Conservation (phyloP, 1,140 invertebrate species). For the Daktulosphaira vitifoliae region DNA sequence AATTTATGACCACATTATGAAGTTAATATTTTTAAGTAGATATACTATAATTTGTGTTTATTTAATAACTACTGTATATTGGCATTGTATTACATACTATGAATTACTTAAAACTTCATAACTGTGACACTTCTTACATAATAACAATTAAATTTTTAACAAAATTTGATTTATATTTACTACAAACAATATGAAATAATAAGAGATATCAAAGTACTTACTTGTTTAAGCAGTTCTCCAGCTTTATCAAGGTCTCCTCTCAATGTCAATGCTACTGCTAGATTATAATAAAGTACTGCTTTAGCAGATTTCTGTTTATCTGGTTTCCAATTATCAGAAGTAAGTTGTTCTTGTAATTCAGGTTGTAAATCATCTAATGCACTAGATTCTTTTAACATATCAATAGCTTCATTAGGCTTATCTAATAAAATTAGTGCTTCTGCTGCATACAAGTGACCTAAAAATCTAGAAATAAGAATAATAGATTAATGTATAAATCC, state of each 20-base stretch:
- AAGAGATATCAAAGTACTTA: too few relatives aligned
- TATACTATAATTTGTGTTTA: too few relatives aligned
- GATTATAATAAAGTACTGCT: slow-evolving; percentile 66
- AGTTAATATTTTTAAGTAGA: too few relatives aligned
- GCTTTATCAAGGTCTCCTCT: slow-evolving; percentile 69
- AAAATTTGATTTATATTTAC: too few relatives aligned
- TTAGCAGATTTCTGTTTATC: slow-evolving; percentile 55
- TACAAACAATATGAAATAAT: too few relatives aligned
- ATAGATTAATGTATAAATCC: slow-evolving; percentile 36
- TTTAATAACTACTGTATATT: too few relatives aligned
- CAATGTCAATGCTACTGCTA: slow-evolving; percentile 66
- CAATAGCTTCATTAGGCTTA: slow-evolving; percentile 71
- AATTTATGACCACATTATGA: too few relatives aligned
- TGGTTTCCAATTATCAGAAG: slow-evolving; percentile 55
- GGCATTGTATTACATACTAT: too few relatives aligned
- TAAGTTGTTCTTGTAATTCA: slow-evolving; percentile 26
- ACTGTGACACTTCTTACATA: too few relatives aligned
- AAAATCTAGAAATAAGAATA: slow-evolving; percentile 52
- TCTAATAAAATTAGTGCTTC: slow-evolving; percentile 80
- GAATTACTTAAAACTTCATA: too few relatives aligned
- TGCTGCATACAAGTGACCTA: slow-evolving; percentile 80
- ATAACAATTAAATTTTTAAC: too few relatives aligned
- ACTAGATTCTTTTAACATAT: slow-evolving; percentile 71
- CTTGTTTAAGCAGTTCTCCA: slow-evolving; percentile 55
- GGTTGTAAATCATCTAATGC: slow-evolving; percentile 51